These are phyloP conservation scores for Macrostomum lignano DNA, from an alignment of 1,140 invertebrate genomes.

Conservation along the genomic window DNA sequence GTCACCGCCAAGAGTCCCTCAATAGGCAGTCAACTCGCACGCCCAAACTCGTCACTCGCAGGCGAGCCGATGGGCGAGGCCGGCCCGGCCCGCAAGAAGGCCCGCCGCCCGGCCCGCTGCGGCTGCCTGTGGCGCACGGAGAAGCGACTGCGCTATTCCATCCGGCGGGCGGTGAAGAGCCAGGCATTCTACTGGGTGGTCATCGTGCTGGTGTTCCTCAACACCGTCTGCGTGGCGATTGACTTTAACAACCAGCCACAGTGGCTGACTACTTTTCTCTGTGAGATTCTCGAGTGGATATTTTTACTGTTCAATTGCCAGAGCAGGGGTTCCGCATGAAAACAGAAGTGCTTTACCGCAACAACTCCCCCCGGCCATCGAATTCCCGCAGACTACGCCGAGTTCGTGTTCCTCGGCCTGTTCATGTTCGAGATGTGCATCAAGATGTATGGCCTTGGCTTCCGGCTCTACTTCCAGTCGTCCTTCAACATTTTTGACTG, in stretches of 20 bases:
- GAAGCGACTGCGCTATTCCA: constrained; percentile 40
- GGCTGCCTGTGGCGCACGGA: constrained; percentile 66
- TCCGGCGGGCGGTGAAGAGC: constrained; percentile 61
- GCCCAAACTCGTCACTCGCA: no score
- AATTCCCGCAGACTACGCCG: constrained; percentile 48
- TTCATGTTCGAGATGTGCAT: constrained; percentile 98
- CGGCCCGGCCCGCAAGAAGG: no score
- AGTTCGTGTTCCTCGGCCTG: constrained; percentile 86
- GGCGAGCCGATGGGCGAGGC: no score
- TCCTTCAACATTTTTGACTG: constrained; percentile 91
- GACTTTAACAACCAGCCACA: constrained; percentile 83
- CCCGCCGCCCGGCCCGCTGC: constrained; percentile 11
- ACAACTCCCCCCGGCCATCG: no score
- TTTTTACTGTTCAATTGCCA: constrained; percentile 4
- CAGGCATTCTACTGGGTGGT: constrained; percentile 99
- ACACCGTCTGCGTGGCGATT: constrained; percentile 87
- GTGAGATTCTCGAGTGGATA: constrained; percentile 8
- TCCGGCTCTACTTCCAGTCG: constrained; percentile 86
- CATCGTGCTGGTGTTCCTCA: constrained; percentile 93
- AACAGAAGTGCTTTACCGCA: no score
- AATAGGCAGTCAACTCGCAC: no score
- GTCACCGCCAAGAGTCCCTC: no score
- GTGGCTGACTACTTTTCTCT: constrained; percentile 58
- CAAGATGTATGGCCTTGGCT: constrained; percentile 92
- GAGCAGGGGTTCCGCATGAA: no score